These are phyloP conservation scores for Oncopeltus fasciatus DNA, from an alignment of 1,140 invertebrate species.

Conservation along the genomic window DNA sequence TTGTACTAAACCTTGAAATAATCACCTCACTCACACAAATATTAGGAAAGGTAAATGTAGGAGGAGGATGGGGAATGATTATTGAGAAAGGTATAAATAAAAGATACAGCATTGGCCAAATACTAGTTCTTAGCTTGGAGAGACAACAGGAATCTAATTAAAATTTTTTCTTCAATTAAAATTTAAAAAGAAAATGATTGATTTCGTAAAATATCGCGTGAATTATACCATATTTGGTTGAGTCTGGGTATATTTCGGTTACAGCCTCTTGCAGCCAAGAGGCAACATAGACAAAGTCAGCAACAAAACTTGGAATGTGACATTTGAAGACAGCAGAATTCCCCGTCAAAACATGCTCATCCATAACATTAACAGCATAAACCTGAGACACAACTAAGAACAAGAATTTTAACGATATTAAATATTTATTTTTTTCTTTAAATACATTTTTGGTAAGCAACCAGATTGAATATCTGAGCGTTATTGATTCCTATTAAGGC, in stretches of 20 bases:
- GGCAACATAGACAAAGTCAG: constrained; percentile 69
- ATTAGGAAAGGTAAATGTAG: not conserved
- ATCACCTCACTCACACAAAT: constrained; percentile 19
- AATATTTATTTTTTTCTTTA: no score
- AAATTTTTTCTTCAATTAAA: no score
- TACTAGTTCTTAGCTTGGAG: not conserved
- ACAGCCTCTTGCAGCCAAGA: constrained; percentile 71
- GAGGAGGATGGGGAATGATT: not conserved
- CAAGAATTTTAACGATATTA: no score
- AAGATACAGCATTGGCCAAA: constrained; percentile 15
- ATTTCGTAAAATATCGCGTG: no score
- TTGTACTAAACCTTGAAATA: not conserved
- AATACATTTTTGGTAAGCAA: no score
- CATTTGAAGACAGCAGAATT: constrained; percentile 83
- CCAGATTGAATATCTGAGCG: no score
- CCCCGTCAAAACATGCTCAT: constrained; percentile 75
- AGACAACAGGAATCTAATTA: not conserved
- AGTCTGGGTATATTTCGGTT: constrained; percentile 43
- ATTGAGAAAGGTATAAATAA: not conserved
- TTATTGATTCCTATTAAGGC: no score
- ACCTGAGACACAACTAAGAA: constrained; percentile 69
- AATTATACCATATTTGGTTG: constrained; percentile 50
- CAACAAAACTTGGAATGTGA: constrained; percentile 82
- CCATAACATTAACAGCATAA: constrained; percentile 79
- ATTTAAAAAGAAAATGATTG: no score